These are phyloP conservation scores for Phycodurus eques DNA, from an alignment of 2,113 vertebrate species.

Conservation along the genomic window DNA sequence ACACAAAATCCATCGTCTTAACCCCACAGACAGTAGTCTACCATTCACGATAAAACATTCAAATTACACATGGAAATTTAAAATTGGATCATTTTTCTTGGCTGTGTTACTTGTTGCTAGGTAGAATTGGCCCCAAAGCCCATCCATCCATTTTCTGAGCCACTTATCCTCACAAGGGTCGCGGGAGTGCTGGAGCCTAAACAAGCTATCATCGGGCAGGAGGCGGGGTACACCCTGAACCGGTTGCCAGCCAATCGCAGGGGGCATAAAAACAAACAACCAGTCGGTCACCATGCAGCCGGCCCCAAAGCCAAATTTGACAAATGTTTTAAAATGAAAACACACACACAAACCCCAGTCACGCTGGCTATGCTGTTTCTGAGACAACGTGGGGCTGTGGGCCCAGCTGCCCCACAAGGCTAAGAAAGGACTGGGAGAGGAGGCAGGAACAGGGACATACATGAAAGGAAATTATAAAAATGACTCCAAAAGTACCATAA, in stretches of 20 bases:
- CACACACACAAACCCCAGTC: background rate
- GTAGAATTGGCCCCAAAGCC: background rate
- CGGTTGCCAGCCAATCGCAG: too few relatives aligned
- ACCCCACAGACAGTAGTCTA: background rate
- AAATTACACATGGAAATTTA: background rate
- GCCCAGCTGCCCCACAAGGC: background rate
- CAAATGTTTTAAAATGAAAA: too few relatives aligned
- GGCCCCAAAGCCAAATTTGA: too few relatives aligned
- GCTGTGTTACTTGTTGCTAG: background rate
- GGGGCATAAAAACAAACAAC: background rate
- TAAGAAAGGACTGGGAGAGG: background rate
- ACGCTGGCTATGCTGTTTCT: background rate
- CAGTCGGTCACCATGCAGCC: too few relatives aligned
- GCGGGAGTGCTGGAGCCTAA: too few relatives aligned
- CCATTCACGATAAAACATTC: background rate
- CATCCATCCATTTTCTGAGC: too few relatives aligned
- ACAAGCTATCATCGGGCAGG: too few relatives aligned
- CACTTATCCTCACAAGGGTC: too few relatives aligned
- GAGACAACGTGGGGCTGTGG: background rate
- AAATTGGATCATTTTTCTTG: background rate
- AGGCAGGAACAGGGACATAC: background rate
- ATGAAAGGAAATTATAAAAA: too few relatives aligned
- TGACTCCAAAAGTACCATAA: too few relatives aligned
- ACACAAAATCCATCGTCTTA: background rate
- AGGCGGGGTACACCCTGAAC: too few relatives aligned